phyloP scores from a whole-genome alignment of 2,113 vertebrate species.

The Nothobranchius furzeri region DNA sequence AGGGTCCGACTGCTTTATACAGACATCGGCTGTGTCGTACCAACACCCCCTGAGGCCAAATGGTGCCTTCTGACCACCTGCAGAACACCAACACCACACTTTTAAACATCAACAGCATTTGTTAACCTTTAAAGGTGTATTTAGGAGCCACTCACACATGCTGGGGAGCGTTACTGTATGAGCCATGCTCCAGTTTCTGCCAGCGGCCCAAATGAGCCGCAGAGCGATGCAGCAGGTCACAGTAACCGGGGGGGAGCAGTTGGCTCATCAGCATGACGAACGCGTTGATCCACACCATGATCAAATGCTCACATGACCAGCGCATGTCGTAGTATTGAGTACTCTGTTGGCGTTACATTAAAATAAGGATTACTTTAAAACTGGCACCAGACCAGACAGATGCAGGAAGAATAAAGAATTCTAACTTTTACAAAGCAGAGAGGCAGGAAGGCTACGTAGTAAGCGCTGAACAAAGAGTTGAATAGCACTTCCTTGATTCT shows the following conservation, averaged over 20 bases:
- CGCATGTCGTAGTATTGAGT: conserved; percentile 99
- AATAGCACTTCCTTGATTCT: conserved; percentile 99
- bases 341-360: conserved; percentile 78
- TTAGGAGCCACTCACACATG: conserved; percentile 88
- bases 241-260: conserved; percentile 94
- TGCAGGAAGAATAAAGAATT: neutral
- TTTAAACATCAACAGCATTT: neutral
- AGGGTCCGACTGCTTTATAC: conserved; percentile 94
- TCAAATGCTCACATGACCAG: conserved; percentile 99
- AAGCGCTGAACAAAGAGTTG: conserved; percentile 98
- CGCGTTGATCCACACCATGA: conserved; percentile 99
- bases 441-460: conserved; percentile 96
- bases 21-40: conserved; percentile 95
- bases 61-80: conserved; percentile 97
- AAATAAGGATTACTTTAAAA: neutral
- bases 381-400: neutral
- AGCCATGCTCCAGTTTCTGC: conserved; percentile 96
- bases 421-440: conserved; percentile 97
- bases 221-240: conserved; percentile 94
- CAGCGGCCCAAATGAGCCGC: conserved; percentile 96
- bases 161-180: conserved; percentile 96
- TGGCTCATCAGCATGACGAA: conserved; percentile 99
- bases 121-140: neutral
- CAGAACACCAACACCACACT: conserved; percentile 8
- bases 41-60: conserved; percentile 98